Evolutionary conservation across 2,888 invertebrate species (phyloP).

Genomic region (Stenoptilia bipunctidactyla): DNA sequence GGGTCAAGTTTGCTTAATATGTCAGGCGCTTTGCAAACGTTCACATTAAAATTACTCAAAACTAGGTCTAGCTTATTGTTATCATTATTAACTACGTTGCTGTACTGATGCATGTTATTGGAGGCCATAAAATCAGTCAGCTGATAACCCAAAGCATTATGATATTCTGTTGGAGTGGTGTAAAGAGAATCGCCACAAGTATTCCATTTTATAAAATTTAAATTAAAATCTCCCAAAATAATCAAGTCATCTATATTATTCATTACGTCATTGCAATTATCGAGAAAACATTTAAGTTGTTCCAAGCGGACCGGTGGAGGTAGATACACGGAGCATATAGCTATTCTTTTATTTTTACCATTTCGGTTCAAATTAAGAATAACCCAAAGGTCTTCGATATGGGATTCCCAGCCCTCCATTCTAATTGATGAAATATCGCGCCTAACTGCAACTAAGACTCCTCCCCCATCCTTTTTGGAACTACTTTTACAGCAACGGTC

Average conservation of each 20-base stretch:
- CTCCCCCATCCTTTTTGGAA: neutral
- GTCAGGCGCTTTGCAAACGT: no score
- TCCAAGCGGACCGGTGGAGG: slow-evolving; percentile 1
- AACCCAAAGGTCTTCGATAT: neutral
- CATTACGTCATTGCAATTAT: neutral
- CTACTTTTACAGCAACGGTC: neutral
- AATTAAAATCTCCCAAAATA: slow-evolving; percentile 3
- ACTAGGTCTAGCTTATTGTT: neutral
- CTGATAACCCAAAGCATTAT: neutral
- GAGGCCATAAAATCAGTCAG: neutral
- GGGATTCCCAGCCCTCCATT: neutral
- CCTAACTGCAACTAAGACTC: neutral
- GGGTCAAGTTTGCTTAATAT: no score
- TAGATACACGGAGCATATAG: slow-evolving; percentile 3
- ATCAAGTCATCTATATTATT: neutral
- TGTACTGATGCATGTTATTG: neutral
- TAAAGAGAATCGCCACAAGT: neutral
- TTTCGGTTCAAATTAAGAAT: neutral
- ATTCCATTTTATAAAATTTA: slow-evolving; percentile 2
- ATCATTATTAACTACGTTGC: neutral
- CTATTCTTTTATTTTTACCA: neutral
- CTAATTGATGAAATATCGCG: neutral
- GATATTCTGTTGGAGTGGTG: neutral
- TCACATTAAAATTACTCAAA: no score
- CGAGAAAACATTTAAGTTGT: neutral